Base-by-base conservation (phyloP, 2,888 invertebrate species). In the Agrochola lota region DNA sequence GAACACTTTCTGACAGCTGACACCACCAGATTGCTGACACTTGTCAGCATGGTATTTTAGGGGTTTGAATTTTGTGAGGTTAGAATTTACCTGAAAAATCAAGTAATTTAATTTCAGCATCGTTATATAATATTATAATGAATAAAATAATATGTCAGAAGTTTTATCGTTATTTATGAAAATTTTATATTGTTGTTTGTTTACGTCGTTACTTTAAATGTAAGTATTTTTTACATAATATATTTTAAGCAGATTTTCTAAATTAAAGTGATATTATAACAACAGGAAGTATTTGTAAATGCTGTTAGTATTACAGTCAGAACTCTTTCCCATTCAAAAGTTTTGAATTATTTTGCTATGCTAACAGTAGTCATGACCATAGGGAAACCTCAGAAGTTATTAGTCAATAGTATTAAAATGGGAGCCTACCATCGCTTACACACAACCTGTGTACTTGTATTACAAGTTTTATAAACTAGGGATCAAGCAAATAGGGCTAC, bases 31-130 rank as follows among this genome's bases (percentile, higher is more conserved):
- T n/a, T n/a, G n/a, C n/a, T n/a, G n/a, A n/a, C 78, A 70, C 20
- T 43, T 78, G 52, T 71, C 67, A 81, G 67, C 74, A 74, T 83
- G 73, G 43, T 12, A 55, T 40, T 20, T 3, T 4, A 17, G 12
- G 55, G 59, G 12, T 71, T 71, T 64, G 69, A 64, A 20, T 57
- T 52, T 77, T 68, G 74, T 72, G 81, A 83, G 83, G 83, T 83
- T 83, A 83, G 71, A 71, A 62, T 80, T 74, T 81, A 79, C 55
- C 64, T 40, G 30, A 72, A 83, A 84, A 85, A 80, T 75, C 64
- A 71, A 60, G 43, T 64, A 66, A 74, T 71, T 68, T 80, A 69
- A 75, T 80, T 62, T 84, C 23, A 62, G 64, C n/a, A 8, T 43
- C 15, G 57, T 72, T 82, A 78, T 59, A 52, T 78, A 81, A 78